Evolutionary conservation across 2,797 vertebrate genomes (phyloP).

Genomic region (Sparus aurata): DNA sequence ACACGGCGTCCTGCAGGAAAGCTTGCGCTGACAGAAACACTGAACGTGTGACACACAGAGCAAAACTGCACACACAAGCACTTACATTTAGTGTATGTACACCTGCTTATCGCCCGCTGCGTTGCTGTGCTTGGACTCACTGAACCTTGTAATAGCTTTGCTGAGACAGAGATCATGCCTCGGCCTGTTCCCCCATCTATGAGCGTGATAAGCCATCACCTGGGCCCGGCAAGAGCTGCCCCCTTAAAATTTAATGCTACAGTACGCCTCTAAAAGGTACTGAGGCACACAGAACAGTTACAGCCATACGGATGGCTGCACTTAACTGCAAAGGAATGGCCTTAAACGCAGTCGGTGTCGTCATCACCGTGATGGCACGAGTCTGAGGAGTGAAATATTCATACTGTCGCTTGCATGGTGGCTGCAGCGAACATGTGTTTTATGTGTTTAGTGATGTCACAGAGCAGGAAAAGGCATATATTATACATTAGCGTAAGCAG

Average conservation of each 20-base stretch:
- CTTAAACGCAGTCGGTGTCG: slow-evolving; percentile 30
- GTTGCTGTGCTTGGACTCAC: slow-evolving; percentile 68
- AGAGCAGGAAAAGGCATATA: slow-evolving; percentile 22
- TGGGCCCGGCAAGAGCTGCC: slow-evolving; percentile 58
- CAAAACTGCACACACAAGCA: slow-evolving; percentile 51
- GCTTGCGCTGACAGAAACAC: slow-evolving; percentile 62
- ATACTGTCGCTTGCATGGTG: slow-evolving; percentile 42
- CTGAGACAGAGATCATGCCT: slow-evolving; percentile 81
- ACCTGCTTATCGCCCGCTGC: slow-evolving; percentile 66
- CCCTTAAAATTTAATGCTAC: slow-evolving; percentile 73
- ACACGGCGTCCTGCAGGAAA: slow-evolving; percentile 44
- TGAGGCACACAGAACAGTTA: slow-evolving; percentile 44
- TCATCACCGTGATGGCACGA: slow-evolving; percentile 32
- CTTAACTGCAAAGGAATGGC: slow-evolving; percentile 42
- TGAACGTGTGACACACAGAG: slow-evolving; percentile 22
- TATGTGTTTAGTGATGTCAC: slow-evolving; percentile 35
- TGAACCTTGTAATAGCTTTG: slow-evolving; percentile 85
- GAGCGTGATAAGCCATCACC: slow-evolving; percentile 79
- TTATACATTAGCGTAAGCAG: slow-evolving; percentile 42
- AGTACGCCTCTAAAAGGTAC: slow-evolving; percentile 65
- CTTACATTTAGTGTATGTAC: slow-evolving; percentile 64
- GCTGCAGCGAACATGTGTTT: slow-evolving; percentile 47
- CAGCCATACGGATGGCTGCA: slow-evolving; percentile 47
- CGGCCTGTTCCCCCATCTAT: slow-evolving; percentile 69
- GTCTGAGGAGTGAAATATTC: slow-evolving; percentile 64